Evolutionary conservation across 2,797 vertebrate species (phyloP).

Genomic region (Coranthus polyacanthus): DNA sequence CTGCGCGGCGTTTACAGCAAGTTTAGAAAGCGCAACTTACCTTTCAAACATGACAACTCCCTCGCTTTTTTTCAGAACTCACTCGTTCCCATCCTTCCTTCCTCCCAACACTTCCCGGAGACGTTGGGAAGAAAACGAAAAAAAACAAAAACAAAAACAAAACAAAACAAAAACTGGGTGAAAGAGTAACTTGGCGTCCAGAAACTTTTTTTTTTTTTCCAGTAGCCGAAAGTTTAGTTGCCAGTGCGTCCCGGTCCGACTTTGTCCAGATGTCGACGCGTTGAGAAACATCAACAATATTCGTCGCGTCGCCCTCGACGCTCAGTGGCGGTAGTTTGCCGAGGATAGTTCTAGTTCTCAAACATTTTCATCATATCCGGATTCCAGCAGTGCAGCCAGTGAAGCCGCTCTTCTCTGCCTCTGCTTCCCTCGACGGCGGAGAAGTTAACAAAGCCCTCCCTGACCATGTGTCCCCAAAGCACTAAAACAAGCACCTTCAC

Average conservation of each 20-base stretch:
- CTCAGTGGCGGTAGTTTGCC: slow-evolving; percentile 55
- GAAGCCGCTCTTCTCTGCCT: slow-evolving; percentile 51
- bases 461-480: slow-evolving; percentile 36
- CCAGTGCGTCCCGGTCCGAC: neutral
- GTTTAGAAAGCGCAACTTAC: slow-evolving; percentile 63
- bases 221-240: neutral
- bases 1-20: slow-evolving; percentile 11
- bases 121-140: slow-evolving; percentile 15
- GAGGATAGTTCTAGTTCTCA: slow-evolving; percentile 62
- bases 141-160: too few relatives aligned
- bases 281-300: slow-evolving; percentile 22
- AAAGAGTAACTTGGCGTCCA: slow-evolving; percentile 16
- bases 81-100: slow-evolving; percentile 70
- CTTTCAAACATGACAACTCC: slow-evolving; percentile 86
- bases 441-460: slow-evolving; percentile 58
- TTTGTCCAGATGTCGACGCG: slow-evolving; percentile 27
- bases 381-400: slow-evolving; percentile 78
- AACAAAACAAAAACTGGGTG: slow-evolving; percentile 10
- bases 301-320: slow-evolving; percentile 39
- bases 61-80: slow-evolving; percentile 66
- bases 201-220: slow-evolving; percentile 42
- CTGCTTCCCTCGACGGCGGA: slow-evolving; percentile 51
- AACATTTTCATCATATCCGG: slow-evolving; percentile 93
- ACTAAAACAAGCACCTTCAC: slow-evolving; percentile 5
- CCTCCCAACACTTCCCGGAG: slow-evolving; percentile 34